Evolutionary conservation across 2,113 vertebrate genomes (phyloP).

Genomic region (Pituophis catenifer): DNA sequence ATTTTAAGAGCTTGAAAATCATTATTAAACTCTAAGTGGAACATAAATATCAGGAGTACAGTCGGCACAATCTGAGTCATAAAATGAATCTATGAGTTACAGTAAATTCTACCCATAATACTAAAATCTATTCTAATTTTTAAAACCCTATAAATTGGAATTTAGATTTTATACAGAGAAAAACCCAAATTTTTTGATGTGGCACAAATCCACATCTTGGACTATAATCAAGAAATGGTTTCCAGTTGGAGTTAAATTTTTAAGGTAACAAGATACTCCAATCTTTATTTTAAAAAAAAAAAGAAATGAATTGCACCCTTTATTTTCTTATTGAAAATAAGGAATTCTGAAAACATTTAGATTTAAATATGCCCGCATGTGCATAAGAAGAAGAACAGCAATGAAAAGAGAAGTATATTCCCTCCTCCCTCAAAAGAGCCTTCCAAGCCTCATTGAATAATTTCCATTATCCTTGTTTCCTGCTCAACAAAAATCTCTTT

Average conservation of each 20-base stretch:
- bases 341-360: not conserved
- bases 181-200: not conserved
- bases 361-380: not conserved
- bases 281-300: not conserved
- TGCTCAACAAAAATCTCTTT: not conserved
- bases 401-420: not conserved
- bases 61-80: not conserved
- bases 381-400: not conserved
- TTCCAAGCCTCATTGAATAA: not conserved
- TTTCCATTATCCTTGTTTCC: not conserved
- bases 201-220: not conserved
- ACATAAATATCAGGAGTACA: not conserved
- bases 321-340: not conserved
- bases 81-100: not conserved
- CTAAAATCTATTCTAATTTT: not conserved
- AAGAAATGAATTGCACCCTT: not conserved
- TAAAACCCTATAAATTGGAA: not conserved
- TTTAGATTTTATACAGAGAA: not conserved
- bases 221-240: not conserved
- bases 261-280: not conserved
- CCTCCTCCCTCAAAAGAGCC: not conserved
- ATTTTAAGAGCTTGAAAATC: not conserved
- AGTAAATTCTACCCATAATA: not conserved
- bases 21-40: not conserved
- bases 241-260: not conserved